Percentiles rank a stretch among this genome's conserved stretches.
These are phyloP conservation scores for Seira ritae DNA, from an alignment of 2,888 invertebrate species.

Conservation along the genomic window DNA sequence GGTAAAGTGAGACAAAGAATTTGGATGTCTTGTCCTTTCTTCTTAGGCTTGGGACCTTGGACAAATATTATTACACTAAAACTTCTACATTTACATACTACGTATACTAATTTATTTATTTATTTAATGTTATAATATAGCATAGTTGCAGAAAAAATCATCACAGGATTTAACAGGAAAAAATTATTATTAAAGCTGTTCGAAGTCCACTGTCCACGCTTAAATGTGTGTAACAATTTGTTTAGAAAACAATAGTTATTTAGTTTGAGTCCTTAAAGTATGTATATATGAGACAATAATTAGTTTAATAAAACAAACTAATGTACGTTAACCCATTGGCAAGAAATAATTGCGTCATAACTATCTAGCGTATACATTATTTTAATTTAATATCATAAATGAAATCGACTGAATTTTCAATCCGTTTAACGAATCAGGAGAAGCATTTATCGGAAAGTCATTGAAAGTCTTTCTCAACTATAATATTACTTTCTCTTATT, in stretches of 20 bases:
- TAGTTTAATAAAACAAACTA: background rate
- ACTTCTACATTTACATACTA: background rate
- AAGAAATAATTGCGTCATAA: too few relatives aligned
- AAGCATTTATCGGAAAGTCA: background rate
- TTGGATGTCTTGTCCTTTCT: too few relatives aligned
- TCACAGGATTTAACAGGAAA: constrained; percentile 9
- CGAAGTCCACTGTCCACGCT: background rate
- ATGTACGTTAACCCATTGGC: background rate
- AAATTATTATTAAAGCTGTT: constrained; percentile 14
- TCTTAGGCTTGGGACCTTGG: too few relatives aligned
- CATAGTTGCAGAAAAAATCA: constrained; percentile 8
- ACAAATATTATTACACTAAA: background rate
- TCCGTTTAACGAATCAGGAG: too few relatives aligned
- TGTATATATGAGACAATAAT: background rate
- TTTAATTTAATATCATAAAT: too few relatives aligned
- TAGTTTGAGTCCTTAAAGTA: background rate
- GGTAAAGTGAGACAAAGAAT: background rate
- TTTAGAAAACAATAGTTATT: constrained; percentile 1
- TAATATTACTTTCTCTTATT: background rate
- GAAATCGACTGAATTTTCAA: too few relatives aligned
- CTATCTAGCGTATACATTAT: too few relatives aligned
- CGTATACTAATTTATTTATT: background rate
- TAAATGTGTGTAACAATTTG: background rate
- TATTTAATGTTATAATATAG: background rate
- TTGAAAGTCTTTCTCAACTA: background rate